These are phyloP conservation scores for Upupa epops DNA, from an alignment of 2,113 vertebrate genomes.

Conservation along the genomic window DNA sequence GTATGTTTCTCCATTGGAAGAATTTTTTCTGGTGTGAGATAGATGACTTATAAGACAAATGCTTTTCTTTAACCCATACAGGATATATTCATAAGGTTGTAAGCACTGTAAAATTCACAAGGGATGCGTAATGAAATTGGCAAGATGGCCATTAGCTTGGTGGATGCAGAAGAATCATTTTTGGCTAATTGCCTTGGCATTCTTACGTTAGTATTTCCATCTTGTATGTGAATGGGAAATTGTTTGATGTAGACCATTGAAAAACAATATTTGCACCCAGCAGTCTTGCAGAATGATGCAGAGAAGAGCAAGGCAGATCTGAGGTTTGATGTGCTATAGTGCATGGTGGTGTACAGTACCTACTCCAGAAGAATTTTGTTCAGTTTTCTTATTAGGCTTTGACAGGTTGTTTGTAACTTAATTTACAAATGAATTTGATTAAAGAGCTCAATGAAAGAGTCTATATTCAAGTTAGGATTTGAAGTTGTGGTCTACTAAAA, in stretches of 20 bases:
- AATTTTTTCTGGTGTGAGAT: background rate
- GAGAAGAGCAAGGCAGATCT: background rate
- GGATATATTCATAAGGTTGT: background rate
- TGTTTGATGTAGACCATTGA: background rate
- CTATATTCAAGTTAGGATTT: slow-evolving; percentile 5
- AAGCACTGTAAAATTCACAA: background rate
- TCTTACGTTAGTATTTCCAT: background rate
- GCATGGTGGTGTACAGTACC: background rate
- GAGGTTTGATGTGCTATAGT: background rate
- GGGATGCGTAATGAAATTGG: background rate
- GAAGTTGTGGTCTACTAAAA: background rate
- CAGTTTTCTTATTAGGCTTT: background rate
- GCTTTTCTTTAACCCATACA: background rate
- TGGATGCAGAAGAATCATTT: background rate
- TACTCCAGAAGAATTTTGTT: slow-evolving; percentile 7
- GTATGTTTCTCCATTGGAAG: background rate
- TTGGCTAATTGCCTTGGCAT: background rate
- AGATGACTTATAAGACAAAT: background rate
- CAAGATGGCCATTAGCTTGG: background rate
- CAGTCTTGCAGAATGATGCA: background rate
- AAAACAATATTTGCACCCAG: background rate
- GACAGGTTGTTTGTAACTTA: slow-evolving; percentile 12
- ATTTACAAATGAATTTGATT: slow-evolving; percentile 20
- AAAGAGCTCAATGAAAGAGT: slow-evolving; percentile 14
- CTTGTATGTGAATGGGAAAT: background rate